Evolutionary conservation across 2,113 vertebrate genomes (phyloP).

Genomic region (Tetrax tetrax): DNA sequence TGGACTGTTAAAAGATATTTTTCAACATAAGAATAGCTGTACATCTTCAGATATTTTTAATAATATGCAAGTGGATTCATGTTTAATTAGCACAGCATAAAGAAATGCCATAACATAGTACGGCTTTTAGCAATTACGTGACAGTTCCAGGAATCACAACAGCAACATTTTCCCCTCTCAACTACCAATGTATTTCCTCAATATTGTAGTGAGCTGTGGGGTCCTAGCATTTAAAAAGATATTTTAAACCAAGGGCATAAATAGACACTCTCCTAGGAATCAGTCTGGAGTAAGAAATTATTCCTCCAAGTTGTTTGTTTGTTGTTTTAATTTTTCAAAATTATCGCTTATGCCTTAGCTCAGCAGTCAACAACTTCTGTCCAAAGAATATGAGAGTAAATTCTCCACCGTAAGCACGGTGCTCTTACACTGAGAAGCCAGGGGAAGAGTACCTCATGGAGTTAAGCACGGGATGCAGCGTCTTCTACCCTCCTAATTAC

Average conservation of each 20-base stretch:
- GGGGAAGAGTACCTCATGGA: neutral
- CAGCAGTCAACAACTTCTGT: neutral
- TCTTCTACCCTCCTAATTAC: neutral
- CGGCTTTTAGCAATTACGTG: neutral
- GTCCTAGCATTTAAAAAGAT: neutral
- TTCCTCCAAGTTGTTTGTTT: neutral
- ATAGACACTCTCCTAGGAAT: neutral
- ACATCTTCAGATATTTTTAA: slow-evolving; percentile 40
- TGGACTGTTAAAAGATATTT: neutral
- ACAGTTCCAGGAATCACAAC: neutral
- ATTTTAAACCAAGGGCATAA: neutral
- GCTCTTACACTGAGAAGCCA: fast-evolving
- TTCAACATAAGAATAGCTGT: neutral
- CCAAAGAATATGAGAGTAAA: neutral
- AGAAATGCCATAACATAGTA: slow-evolving; percentile 12
- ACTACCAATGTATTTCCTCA: neutral
- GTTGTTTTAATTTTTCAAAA: too few relatives aligned
- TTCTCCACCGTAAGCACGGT: neutral
- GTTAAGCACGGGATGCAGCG: neutral
- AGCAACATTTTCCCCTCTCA: neutral
- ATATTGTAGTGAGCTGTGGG: neutral
- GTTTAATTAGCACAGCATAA: slow-evolving; percentile 41
- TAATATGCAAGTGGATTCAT: slow-evolving; percentile 15
- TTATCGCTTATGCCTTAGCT: neutral
- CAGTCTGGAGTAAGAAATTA: neutral